Evolutionary conservation across 1,140 invertebrate genomes (phyloP), one percentile per base, ranked within the genome.

Genomic region (Physella acuta): DNA sequence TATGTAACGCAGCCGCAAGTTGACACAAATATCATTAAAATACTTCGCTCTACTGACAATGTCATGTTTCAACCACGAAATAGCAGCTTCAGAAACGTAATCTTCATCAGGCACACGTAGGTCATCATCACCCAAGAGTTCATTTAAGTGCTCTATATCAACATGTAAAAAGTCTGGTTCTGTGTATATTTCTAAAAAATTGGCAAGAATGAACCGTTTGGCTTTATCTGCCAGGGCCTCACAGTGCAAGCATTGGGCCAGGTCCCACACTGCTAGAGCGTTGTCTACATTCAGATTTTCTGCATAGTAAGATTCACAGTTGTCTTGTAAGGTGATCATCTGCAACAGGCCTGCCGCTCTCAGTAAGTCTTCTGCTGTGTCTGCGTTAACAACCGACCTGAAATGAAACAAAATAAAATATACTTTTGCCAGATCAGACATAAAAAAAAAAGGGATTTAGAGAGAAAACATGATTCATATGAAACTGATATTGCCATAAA

Each of bases 321-420:
- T 72, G n/a, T 73, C 73, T 62, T 74, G 72, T 34, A 76, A 61
- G 59, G 73, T 75, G 17, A 71, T 72, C 59, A 78, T 72, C 59
- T 76, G 75, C 26, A 78, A 61, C 63, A 78, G 66, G n/a, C 71
- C 71, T 14, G 75, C 58, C 33, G 76, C 76, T 59, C 71, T 36
- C 3, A 78, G 55, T 17, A 78, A 30, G 34, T 72, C 73, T 24
- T 78, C 76, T 24, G 71, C 76, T 51, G 71, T 75, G 14, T 76
- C 76, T n/a, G 62, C 61, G 56, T 65, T 73, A 14, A 78, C 56
- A 55, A 78, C 62, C 28, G 66, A 68, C 28, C 66, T 68, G 49
- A 16, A 44, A 44, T n/a, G n/a, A n/a, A n/a, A n/a, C n/a, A n/a
- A n/a, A n/a, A n/a, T n/a, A n/a, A n/a, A n/a, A n/a, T n/a, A n/a